Conservation (phyloP, 2,113 vertebrate genomes). For the Morphnarchus princeps region DNA sequence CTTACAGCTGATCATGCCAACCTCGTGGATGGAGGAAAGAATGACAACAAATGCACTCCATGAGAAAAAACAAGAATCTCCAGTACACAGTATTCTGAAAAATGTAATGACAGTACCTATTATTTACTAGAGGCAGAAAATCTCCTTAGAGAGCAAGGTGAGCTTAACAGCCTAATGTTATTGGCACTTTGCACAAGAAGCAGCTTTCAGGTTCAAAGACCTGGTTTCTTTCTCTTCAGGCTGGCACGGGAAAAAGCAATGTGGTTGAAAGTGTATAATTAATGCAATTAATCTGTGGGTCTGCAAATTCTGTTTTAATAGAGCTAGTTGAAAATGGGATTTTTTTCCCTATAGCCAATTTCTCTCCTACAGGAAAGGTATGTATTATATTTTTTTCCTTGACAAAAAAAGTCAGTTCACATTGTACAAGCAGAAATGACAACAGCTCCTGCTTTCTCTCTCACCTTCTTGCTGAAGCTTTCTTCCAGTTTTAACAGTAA, state of each 20-base stretch:
- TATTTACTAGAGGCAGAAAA: not conserved
- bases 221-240: not conserved
- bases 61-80: accelerated
- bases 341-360: not conserved
- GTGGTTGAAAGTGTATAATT: not conserved
- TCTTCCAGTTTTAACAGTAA: not conserved
- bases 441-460: not conserved
- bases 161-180: not conserved
- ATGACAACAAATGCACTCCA: accelerated
- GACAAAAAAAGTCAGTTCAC: not conserved
- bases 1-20: not conserved
- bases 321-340: not conserved
- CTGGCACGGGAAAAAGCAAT: not conserved
- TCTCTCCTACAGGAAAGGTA: not conserved
- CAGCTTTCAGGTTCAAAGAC: not conserved
- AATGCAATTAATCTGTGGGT: not conserved
- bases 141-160: not conserved
- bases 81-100: accelerated
- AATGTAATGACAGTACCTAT: accelerated
- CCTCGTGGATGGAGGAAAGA: accelerated
- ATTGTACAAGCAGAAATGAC: not conserved
- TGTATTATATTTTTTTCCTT: not conserved
- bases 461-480: not conserved
- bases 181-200: not conserved
- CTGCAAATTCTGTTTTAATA: not conserved